Evolutionary conservation across 2,888 invertebrate species (phyloP).

Genomic region (Bhutanitis thaidina): DNA sequence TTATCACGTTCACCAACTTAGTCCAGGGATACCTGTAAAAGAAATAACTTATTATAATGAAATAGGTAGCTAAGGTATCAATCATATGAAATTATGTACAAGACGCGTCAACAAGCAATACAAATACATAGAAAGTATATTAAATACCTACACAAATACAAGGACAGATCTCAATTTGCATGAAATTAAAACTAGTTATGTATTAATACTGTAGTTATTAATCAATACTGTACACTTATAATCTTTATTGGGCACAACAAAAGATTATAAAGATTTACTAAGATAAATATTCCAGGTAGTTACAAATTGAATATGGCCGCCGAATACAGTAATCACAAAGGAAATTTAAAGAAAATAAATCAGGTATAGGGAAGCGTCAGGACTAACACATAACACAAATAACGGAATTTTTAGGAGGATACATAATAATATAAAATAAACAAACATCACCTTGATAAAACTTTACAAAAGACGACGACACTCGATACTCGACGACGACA

Average conservation of each 20-base stretch:
- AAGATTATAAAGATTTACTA: constrained; percentile 49
- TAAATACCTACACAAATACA: constrained; percentile 12
- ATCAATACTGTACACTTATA: neutral
- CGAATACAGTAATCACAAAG: constrained; percentile 31
- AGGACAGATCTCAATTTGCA: constrained; percentile 12
- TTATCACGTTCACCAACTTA: constrained; percentile 75
- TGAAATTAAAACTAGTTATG: constrained; percentile 15
- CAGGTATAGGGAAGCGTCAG: neutral
- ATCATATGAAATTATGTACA: constrained; percentile 31
- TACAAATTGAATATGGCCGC: constrained; percentile 69
- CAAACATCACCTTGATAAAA: constrained; percentile 68
- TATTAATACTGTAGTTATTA: constrained; percentile 8
- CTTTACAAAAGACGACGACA: constrained; percentile 76
- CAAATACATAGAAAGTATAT: constrained; percentile 35
- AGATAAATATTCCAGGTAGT: constrained; percentile 52
- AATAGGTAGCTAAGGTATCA: constrained; percentile 29
- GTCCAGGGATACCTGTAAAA: constrained; percentile 71
- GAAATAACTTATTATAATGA: constrained; percentile 36
- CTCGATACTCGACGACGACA: constrained; percentile 76
- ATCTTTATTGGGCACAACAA: constrained; percentile 23
- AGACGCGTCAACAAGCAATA: constrained; percentile 74
- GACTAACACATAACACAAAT: too few relatives aligned
- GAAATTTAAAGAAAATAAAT: neutral
- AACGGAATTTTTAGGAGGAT: neutral
- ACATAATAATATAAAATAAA: constrained; percentile 25